These are phyloP conservation scores for Polymixis flavicincta DNA, from an alignment of 2,888 invertebrate species.

Conservation along the genomic window DNA sequence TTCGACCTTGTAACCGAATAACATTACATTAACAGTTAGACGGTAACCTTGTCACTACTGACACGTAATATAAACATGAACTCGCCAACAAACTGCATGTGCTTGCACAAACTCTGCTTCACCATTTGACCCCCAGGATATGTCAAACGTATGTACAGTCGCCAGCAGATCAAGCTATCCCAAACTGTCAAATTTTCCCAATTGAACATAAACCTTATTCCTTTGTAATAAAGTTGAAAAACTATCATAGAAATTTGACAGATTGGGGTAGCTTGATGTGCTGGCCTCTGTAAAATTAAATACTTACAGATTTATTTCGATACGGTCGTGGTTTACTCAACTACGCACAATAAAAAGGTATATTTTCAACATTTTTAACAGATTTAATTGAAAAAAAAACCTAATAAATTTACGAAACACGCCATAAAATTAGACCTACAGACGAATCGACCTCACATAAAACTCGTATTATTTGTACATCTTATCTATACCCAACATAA, in stretches of 20 bases:
- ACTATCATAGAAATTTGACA: too few relatives aligned
- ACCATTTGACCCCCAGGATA: conserved; percentile 38
- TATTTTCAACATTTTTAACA: conserved; percentile 5
- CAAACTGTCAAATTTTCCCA: too few relatives aligned
- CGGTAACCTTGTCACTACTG: conserved; percentile 60
- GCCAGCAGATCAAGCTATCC: too few relatives aligned
- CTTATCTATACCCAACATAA: conserved; percentile 23
- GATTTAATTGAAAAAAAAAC: conserved; percentile 9
- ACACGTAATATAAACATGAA: conserved; percentile 55
- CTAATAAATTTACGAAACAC: conserved; percentile 43
- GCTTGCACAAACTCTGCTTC: conserved; percentile 32
- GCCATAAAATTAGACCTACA: conserved; percentile 36
- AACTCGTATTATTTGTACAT: conserved; percentile 42
- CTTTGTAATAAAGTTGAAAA: too few relatives aligned
- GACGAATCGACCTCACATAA: conserved; percentile 43
- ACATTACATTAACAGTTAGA: conserved; percentile 55
- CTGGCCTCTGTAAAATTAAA: too few relatives aligned
- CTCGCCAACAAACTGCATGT: conserved; percentile 47
- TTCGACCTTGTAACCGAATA: conserved; percentile 54
- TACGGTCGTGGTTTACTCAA: conserved; percentile 8
- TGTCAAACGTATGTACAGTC: conserved; percentile 7
- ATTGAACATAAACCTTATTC: too few relatives aligned
- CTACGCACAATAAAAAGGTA: background rate
- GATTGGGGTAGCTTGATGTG: too few relatives aligned
- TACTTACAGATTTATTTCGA: conserved; percentile 9